Base-by-base conservation (phyloP, 2,797 vertebrate genomes). In the Chelon auratus region DNA sequence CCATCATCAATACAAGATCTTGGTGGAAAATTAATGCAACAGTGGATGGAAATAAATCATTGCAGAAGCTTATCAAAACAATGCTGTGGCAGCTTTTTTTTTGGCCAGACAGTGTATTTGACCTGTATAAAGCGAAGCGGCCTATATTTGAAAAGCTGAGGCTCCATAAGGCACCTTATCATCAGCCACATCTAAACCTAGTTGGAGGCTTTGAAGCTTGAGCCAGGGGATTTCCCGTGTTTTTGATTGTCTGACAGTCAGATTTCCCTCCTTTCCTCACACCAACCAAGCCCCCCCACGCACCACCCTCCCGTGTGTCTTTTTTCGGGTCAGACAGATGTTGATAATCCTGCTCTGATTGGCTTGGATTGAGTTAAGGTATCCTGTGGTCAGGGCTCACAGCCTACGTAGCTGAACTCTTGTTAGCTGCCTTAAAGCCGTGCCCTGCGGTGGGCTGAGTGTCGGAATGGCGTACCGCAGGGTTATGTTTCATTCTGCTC, bases 401-500 rank as follows among this genome's bases (percentile, higher is more conserved):
- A 56, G 77, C 85, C 85, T 82, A 83, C 80, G 12, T 56, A 43
- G 72, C 71, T 84, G 69, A 80, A 79, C 79, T 72, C 67, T 26
- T 36, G 85, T 72, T 77, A 58, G 82, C 68, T 68, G 66, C 75
- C 70, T 78, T 81, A 87, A 83, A 89, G 85, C 74, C 14, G n/a
- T 74, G 84, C 78, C 87, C 85, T 72, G 82, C 75, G 75, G 89
- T 82, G 80, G 64, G 47, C 79, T 72, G 70, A 42, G 39, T 82
- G 87, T 40, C 47, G 78, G 70, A 83, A 80, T 80, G 82, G 79
- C 22, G 61, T 66, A 83, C 37, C 17, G 20, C 68, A n/a, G 87
- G 78, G 80, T 94, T 83, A 71, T 69, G 89, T 95, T 94, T 93
- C 92, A 91, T 94, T 91, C 92, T 89, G 20, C 81, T 72, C 73